phyloP scores from a whole-genome alignment of 2,888 invertebrate species.

The Antheraea assamensis region DNA sequence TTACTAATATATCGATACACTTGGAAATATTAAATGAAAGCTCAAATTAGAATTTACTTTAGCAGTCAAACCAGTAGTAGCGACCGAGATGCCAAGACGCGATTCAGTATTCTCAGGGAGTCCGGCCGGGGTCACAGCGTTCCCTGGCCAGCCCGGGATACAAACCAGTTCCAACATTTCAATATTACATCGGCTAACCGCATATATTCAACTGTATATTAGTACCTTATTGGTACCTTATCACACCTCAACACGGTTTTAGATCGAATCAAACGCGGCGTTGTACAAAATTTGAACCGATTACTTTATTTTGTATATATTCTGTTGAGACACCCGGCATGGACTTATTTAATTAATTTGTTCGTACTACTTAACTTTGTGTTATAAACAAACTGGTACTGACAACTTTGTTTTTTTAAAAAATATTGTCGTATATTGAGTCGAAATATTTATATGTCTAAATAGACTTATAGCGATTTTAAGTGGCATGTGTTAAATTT shows the following conservation, averaged over 20 bases:
- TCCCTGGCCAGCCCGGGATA: slow-evolving; percentile 63
- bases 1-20: background rate
- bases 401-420: background rate
- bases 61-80: slow-evolving; percentile 20
- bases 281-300: slow-evolving; percentile 11
- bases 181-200: slow-evolving; percentile 73
- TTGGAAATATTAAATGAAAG: background rate
- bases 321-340: background rate
- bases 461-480: too few relatives aligned
- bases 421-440: too few relatives aligned
- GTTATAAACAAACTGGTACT: background rate
- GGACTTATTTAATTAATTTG: background rate
- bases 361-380: background rate
- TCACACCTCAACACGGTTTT: slow-evolving; percentile 28
- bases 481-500: too few relatives aligned
- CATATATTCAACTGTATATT: slow-evolving; percentile 55
- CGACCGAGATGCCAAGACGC: slow-evolving; percentile 58
- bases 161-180: slow-evolving; percentile 78
- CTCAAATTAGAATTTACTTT: slow-evolving; percentile 8
- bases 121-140: slow-evolving; percentile 67
- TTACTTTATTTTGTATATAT: slow-evolving; percentile 10
- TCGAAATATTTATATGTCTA: too few relatives aligned
- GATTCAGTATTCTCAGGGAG: slow-evolving; percentile 71
- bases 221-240: slow-evolving; percentile 25
- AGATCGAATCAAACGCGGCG: background rate